These are phyloP conservation scores for Neosalanx taihuensis DNA, from an alignment of 2,797 vertebrate genomes.

Conservation along the genomic window DNA sequence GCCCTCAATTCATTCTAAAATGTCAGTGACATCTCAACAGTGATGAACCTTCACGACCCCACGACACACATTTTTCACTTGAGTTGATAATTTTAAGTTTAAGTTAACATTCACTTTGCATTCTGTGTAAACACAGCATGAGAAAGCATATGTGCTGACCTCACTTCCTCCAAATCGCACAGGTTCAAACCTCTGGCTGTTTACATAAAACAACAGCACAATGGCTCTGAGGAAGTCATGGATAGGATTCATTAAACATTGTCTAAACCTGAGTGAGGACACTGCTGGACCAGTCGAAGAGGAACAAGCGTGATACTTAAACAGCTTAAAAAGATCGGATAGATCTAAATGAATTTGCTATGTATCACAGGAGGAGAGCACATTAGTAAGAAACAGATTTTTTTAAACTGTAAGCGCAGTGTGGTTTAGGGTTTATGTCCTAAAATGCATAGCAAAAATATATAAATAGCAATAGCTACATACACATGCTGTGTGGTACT, in stretches of 20 bases:
- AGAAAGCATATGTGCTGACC: slow-evolving; percentile 15
- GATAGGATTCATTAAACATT: background rate
- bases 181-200: background rate
- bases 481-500: slow-evolving; percentile 22
- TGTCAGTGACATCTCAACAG: too few species aligned
- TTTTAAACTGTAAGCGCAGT: background rate
- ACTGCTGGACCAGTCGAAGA: background rate
- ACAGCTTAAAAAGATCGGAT: too few species aligned
- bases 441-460: background rate
- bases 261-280: background rate
- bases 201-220: background rate
- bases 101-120: too few species aligned
- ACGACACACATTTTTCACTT: too few species aligned
- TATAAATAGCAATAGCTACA: background rate
- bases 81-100: too few species aligned
- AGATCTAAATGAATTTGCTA: too few species aligned
- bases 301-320: background rate
- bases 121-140: too few species aligned
- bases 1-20: too few species aligned
- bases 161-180: background rate
- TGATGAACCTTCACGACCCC: too few species aligned
- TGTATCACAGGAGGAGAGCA: too few species aligned
- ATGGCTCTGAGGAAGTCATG: background rate
- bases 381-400: background rate
- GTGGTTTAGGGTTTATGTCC: background rate